Conservation (phyloP, 2,888 invertebrate genomes). For the Palloptera scutellata region DNA sequence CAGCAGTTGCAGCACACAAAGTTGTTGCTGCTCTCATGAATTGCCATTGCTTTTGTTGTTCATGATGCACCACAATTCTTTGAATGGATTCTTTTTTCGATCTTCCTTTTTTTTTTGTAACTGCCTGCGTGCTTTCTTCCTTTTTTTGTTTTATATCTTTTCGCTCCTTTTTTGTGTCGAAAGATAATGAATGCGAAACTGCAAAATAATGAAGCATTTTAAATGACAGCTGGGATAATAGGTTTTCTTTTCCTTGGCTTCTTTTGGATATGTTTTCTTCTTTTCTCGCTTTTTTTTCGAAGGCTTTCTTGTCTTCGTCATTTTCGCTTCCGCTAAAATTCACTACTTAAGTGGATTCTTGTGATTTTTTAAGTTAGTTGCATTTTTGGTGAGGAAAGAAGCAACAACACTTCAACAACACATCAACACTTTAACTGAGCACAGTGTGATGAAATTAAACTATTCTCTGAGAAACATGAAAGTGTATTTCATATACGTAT, state of each 20-base stretch:
- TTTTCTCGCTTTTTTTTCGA: background rate
- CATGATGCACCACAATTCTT: slow-evolving; percentile 1
- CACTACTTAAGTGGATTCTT: slow-evolving; percentile 16
- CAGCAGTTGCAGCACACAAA: background rate
- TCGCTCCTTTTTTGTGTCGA: slow-evolving; percentile 9
- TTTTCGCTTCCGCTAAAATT: slow-evolving; percentile 10
- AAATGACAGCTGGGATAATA: slow-evolving; percentile 35
- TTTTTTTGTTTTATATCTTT: background rate
- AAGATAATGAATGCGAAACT: slow-evolving; percentile 33
- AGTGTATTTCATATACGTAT: no score
- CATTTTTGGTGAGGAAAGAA: slow-evolving; percentile 10
- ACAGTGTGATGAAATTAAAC: no score
- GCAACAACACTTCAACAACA: no score
- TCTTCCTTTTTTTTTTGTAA: slow-evolving; percentile 9
- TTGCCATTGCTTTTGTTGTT: background rate
- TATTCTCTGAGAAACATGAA: no score
- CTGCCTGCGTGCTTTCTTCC: background rate
- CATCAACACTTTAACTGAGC: no score
- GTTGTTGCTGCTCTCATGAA: background rate
- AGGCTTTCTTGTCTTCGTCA: background rate
- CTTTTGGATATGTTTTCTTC: slow-evolving; percentile 7
- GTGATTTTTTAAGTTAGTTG: slow-evolving; percentile 30
- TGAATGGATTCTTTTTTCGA: background rate
- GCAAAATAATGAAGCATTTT: slow-evolving; percentile 34
- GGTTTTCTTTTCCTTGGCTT: slow-evolving; percentile 21